Percentiles rank a stretch among this genome's conserved stretches.
Conservation (phyloP, 2,113 vertebrate genomes). For the Panthera leo region DNA sequence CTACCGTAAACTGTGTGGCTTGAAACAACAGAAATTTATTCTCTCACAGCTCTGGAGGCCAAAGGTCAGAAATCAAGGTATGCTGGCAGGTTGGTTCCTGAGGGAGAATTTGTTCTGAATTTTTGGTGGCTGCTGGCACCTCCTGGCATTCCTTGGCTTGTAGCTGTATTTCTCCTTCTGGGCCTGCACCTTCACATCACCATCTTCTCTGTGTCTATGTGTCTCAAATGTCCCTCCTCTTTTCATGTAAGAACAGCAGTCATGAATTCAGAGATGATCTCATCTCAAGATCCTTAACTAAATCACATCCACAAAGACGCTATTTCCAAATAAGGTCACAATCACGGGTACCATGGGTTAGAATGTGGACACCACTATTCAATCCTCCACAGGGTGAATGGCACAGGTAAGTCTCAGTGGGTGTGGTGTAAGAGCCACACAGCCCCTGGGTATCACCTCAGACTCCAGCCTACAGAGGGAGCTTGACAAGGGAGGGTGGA, state of each 20-base stretch:
- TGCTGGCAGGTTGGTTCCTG: too few relatives aligned
- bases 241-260: neutral
- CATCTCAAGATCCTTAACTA: neutral
- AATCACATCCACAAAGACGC: neutral
- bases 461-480: neutral
- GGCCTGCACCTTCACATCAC: neutral
- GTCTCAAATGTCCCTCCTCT: neutral
- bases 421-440: neutral
- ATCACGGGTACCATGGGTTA: neutral
- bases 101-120: neutral
- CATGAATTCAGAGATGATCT: neutral
- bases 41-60: neutral
- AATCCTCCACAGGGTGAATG: neutral
- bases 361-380: neutral
- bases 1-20: neutral
- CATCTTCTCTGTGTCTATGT: neutral
- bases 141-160: neutral
- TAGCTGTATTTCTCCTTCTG: neutral
- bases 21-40: neutral
- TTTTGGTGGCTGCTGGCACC: neutral
- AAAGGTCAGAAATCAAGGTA: neutral
- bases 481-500: neutral
- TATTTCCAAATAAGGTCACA: neutral
- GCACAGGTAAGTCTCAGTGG: too few relatives aligned
- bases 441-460: neutral